Conservation (phyloP, 2,888 invertebrate genomes). For the Mylabris sibirica region DNA sequence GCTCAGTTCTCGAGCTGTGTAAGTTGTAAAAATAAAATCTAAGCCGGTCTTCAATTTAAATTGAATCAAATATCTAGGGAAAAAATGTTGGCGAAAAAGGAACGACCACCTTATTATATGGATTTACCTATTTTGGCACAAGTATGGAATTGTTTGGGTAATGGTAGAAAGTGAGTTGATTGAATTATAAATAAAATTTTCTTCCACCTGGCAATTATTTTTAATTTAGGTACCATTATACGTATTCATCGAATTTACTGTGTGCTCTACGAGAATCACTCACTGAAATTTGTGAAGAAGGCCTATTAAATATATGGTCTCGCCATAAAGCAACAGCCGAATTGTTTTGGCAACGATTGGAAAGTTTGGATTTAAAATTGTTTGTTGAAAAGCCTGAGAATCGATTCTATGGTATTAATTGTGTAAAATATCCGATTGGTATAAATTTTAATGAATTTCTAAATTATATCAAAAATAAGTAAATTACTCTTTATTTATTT, state of each 20-base stretch:
- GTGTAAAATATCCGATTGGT: slow-evolving; percentile 69
- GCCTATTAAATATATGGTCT: slow-evolving; percentile 70
- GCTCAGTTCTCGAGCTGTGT: slow-evolving; percentile 72
- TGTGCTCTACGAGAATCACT: slow-evolving; percentile 81
- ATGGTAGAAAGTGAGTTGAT: slow-evolving; percentile 32
- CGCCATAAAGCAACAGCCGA: slow-evolving; percentile 71
- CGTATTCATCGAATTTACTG: slow-evolving; percentile 75
- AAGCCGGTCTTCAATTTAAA: neutral
- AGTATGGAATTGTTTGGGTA: slow-evolving; percentile 66
- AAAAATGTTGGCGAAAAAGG: slow-evolving; percentile 64
- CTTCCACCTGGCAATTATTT: no score
- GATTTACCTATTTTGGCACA: slow-evolving; percentile 70
- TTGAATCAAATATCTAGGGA: slow-evolving; percentile 51
- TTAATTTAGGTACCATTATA: slow-evolving; percentile 78
- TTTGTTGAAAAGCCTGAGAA: slow-evolving; percentile 71
- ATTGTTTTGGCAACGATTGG: slow-evolving; percentile 71
- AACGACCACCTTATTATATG: slow-evolving; percentile 67
- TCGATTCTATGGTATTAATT: slow-evolving; percentile 71
- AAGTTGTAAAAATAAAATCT: slow-evolving; percentile 44
- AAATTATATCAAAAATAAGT: slow-evolving; percentile 40
- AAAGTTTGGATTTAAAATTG: slow-evolving; percentile 70
- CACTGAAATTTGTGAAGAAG: slow-evolving; percentile 73
- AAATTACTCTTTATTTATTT: slow-evolving; percentile 14
- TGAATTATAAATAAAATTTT: neutral
- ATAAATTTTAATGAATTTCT: slow-evolving; percentile 65